Evolutionary conservation across 2,888 invertebrate genomes (phyloP), one percentile per base, ranked within the genome.

Genomic region (Dryocosmus kuriphilus): DNA sequence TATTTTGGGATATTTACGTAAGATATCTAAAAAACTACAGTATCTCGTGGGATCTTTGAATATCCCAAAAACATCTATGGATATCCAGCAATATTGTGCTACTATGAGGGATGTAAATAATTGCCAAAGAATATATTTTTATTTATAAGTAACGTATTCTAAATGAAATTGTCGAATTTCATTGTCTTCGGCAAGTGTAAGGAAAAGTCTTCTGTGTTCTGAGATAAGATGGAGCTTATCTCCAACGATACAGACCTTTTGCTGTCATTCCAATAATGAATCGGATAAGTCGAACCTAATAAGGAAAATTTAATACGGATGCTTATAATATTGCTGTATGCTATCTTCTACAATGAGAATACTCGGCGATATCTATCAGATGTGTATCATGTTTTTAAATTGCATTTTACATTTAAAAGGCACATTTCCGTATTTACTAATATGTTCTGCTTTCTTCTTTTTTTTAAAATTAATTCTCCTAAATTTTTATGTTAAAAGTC

Each of bases 191-290:
- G 51, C 22, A 71, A 51, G 51, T 55, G 19, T 71, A 51, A 71
- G 71, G 71, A 71, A 55, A 16, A 55, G 71, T 51, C 46, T 30
- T 51, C n/a, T 24, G 9, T 51, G 71, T 30, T 51, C n/a, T 27
- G 6, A 55, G 71, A 71, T 71, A 71, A 71, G 71, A 51, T 71
- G 71, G 30, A 51, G 51, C 71, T 71, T 71, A 71, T 71, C 71
- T 51, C 96, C 97, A 76, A 96, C 96, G 60, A 95, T 96, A 86
- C 96, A 97, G 93, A 96, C 96, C 19, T 96, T 96, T 90, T 95
- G 95, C 90, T 97, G 97, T 88, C 95, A 95, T 88, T 94, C 95
- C 85, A 94, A 93, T 22, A 94, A 94, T 87, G 93, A 93, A 79
- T 93, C 94, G 80, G 94, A 95, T 86, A 93, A 94, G 88, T 94